phyloP scores from a whole-genome alignment of 2,797 vertebrate genomes.

The Chaetophractus vellerosus region DNA sequence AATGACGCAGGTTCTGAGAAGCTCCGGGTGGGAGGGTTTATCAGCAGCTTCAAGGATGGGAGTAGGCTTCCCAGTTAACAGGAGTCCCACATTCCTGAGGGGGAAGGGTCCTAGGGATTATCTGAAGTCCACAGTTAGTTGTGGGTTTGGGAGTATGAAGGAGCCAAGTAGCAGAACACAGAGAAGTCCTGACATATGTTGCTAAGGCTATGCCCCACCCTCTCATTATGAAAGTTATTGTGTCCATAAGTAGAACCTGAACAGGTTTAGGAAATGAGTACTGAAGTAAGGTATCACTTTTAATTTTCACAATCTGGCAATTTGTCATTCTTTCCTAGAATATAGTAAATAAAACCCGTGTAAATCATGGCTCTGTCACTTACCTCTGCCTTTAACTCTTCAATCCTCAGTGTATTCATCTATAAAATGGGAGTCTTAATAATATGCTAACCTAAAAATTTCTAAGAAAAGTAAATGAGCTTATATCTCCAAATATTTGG shows the following conservation, averaged over 20 bases:
- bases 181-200: not conserved
- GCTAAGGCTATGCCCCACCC: not conserved
- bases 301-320: not conserved
- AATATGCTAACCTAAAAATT: not conserved
- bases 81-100: too few species aligned
- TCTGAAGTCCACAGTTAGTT: too few species aligned
- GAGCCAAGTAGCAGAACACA: not conserved
- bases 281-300: not conserved
- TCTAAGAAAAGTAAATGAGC: not conserved
- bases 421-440: not conserved
- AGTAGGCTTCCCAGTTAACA: too few species aligned
- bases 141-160: not conserved
- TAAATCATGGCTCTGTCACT: not conserved
- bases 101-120: too few species aligned
- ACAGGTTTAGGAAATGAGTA: not conserved
- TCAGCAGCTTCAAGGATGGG: too few species aligned
- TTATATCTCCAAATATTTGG: not conserved
- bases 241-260: not conserved
- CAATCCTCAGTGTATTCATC: not conserved
- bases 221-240: not conserved
- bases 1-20: too few species aligned
- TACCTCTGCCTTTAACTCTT: not conserved
- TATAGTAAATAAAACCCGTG: not conserved
- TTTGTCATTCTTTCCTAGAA: not conserved
- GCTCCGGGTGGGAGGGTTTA: too few species aligned